phyloP scores from a whole-genome alignment of 1,140 invertebrate species.

The Penaeus japonicus region DNA sequence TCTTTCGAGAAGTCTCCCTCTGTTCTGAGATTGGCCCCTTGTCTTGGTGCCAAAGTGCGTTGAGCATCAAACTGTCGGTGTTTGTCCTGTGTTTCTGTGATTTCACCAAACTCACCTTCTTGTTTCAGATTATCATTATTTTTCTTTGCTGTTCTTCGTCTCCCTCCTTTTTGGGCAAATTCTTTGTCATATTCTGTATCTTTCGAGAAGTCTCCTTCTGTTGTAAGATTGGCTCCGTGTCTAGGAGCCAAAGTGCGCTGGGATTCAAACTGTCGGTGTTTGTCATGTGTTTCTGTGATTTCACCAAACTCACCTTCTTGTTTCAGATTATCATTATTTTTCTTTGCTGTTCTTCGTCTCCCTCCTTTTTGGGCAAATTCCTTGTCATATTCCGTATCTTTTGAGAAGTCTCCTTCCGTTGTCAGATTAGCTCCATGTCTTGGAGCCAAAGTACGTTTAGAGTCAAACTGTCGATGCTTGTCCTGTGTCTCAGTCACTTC shows the following conservation, averaged over 20 bases:
- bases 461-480: too few species aligned
- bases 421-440: background rate
- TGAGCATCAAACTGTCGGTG: too few species aligned
- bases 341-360: background rate
- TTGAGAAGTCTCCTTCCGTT: background rate
- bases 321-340: background rate
- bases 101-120: too few species aligned
- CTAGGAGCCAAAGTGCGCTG: background rate
- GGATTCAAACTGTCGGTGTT: background rate
- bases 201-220: background rate
- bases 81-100: too few species aligned
- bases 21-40: too few species aligned
- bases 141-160: too few species aligned
- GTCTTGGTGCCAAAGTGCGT: too few species aligned
- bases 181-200: background rate
- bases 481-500: too few species aligned
- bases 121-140: too few species aligned
- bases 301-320: conserved; percentile 24
- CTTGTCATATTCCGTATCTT: conserved; percentile 15
- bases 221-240: conserved; percentile 3
- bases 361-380: background rate
- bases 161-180: too few species aligned
- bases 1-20: too few species aligned
- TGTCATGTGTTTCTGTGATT: conserved; percentile 17
- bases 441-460: too few species aligned